Percentiles rank a stretch among this genome's conserved stretches.
Evolutionary conservation across 2,888 invertebrate genomes (phyloP).

Genomic region (Eurytoma adleriae): DNA sequence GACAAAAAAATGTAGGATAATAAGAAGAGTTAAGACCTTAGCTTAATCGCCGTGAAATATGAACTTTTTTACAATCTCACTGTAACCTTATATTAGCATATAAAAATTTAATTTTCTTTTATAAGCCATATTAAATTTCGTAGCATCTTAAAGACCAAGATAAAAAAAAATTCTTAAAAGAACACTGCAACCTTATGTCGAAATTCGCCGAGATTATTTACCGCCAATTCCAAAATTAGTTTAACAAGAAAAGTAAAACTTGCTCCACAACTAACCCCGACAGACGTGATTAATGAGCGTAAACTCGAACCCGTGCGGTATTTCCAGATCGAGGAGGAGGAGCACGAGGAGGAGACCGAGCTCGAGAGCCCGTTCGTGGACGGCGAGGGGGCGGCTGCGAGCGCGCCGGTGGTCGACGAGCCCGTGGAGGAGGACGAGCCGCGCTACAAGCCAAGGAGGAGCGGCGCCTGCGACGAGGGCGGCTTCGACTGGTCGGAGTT

Average conservation of each 20-base stretch:
- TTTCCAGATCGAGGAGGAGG: slow-evolving; percentile 56
- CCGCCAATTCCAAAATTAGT: neutral
- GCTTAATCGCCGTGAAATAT: too few relatives aligned
- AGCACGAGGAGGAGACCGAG: slow-evolving; percentile 46
- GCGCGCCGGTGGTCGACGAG: slow-evolving; percentile 51
- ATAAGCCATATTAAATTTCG: too few relatives aligned
- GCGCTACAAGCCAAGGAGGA: slow-evolving; percentile 11
- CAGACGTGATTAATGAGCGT: too few relatives aligned
- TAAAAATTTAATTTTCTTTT: neutral
- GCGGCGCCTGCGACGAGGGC: slow-evolving; percentile 55
- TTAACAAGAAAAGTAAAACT: neutral
- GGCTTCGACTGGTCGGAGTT: slow-evolving; percentile 59
- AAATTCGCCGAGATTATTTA: too few relatives aligned
- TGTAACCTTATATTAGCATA: too few relatives aligned
- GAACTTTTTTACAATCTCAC: too few relatives aligned
- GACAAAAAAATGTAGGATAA: too few relatives aligned
- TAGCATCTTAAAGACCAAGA: too few relatives aligned
- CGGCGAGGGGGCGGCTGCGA: slow-evolving; percentile 38
- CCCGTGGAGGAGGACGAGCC: slow-evolving; percentile 48
- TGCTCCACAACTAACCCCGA: too few relatives aligned
- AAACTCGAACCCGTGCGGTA: neutral
- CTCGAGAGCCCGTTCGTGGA: slow-evolving; percentile 45
- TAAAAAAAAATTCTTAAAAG: too few relatives aligned
- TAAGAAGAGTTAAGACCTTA: too few relatives aligned
- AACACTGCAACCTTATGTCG: too few relatives aligned